These are phyloP conservation scores for Setophaga coronata DNA, from an alignment of 2,113 vertebrate genomes.

Conservation along the genomic window DNA sequence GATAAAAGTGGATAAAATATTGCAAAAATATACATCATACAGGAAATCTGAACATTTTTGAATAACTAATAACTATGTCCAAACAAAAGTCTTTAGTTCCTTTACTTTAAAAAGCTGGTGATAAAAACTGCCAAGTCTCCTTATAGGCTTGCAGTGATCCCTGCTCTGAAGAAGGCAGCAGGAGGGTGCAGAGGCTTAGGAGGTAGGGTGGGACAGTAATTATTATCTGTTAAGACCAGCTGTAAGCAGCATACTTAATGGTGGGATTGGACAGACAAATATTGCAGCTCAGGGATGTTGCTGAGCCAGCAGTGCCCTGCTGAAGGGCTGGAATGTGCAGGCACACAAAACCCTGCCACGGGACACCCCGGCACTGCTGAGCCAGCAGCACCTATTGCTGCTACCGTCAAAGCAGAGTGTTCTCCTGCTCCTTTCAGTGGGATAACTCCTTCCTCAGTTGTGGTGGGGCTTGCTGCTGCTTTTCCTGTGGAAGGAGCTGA, in stretches of 20 bases:
- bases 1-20: background rate
- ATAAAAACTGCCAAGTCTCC: background rate
- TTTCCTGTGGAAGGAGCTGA: background rate
- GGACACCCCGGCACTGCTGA: background rate
- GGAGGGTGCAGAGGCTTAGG: background rate
- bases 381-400: background rate
- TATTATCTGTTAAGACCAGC: background rate
- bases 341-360: background rate
- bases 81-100: background rate
- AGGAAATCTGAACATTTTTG: background rate
- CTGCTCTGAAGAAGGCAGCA: background rate
- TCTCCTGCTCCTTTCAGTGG: background rate
- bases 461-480: background rate
- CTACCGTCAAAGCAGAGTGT: background rate
- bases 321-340: constrained; percentile 26
- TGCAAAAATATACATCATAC: background rate
- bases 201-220: background rate
- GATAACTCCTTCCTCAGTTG: background rate
- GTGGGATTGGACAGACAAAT: background rate
- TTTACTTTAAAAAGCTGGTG: background rate
- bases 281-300: background rate
- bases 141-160: background rate
- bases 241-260: background rate
- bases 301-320: background rate
- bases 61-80: background rate